Evolutionary conservation across 2,797 vertebrate species (phyloP), one percentile per base, ranked within the genome.

Genomic region (Melanotaenia pygmaea): DNA sequence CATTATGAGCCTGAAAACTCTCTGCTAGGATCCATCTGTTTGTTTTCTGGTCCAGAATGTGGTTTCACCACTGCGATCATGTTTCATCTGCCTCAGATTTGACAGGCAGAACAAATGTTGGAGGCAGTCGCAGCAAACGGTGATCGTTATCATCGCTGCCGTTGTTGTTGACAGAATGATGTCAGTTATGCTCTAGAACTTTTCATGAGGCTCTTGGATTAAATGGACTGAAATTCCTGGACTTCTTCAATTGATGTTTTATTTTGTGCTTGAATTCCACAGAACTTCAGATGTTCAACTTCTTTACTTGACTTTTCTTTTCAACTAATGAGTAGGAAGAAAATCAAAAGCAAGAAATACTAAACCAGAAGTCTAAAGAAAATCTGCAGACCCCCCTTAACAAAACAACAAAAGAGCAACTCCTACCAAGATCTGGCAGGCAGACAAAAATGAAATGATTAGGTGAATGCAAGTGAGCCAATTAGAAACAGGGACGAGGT

Each of bases 41-140:
- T 37, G 24, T 35, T 7, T 6, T 14, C 35, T 24, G 20, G 6
- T 38, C 22, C 12, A 35, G 34, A 57, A 56, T 38, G 12, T 37
- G 50, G 9, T 56, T 65, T 64, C 28, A 16, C 35, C 24, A 14
- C 45, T 3, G 6, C 0, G 16, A 30, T 72, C 64, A 24, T 2
- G 20, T 67, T 38, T 40, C 34, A 35, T 76, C 28, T 10, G 37
- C 47, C 54, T 79, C 40, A 28, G 22, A 35, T 20, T 16, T n/a
- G 67, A 76, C 76, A 38, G 26, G 73, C 75, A 66, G 80, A 79
- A 64, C 79, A 22, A 61, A 68, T 28, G 64, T 26, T 35, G 14
- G n/a, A 70, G 40, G 47, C 30, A 26, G 66, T 76, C 63, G 60
- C 10, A 70, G 65, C 32, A 59, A 65, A 73, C 45, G 14, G 73